A percentile compares a stretch with the other conserved stretches of the same genome.
Evolutionary conservation across 2,797 vertebrate species (phyloP).

Genomic region (Mastacembelus armatus): DNA sequence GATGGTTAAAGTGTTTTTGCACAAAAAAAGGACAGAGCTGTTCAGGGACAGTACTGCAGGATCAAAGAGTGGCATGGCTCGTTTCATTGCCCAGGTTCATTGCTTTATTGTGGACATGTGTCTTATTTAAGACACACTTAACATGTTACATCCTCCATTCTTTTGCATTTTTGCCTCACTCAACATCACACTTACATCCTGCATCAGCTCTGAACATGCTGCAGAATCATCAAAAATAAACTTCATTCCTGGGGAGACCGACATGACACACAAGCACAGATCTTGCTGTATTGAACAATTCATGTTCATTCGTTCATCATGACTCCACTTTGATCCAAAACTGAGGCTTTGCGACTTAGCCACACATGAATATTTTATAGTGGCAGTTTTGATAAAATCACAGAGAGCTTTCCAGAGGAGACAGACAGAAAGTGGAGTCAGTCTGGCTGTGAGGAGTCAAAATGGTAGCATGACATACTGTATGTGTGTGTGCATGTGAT

Average conservation of each 20-base stretch:
- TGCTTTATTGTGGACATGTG: neutral
- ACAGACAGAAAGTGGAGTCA: constrained; percentile 63
- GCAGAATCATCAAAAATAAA: constrained; percentile 1
- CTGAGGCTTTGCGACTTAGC: constrained; percentile 19
- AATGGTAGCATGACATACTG: constrained; percentile 73
- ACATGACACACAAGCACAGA: neutral
- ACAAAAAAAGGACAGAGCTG: too few species aligned
- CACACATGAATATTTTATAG: constrained; percentile 19
- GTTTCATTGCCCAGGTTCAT: neutral
- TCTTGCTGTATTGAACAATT: neutral
- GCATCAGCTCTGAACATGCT: too few species aligned
- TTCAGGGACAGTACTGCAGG: too few species aligned
- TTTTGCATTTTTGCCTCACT: too few species aligned
- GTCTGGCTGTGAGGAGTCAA: constrained; percentile 72
- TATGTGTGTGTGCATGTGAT: constrained; percentile 40
- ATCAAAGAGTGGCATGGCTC: neutral
- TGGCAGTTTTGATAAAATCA: constrained; percentile 37
- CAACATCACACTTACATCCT: too few species aligned
- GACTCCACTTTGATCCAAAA: constrained; percentile 2
- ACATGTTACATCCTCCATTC: too few species aligned
- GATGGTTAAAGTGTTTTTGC: too few species aligned
- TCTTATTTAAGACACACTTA: too few species aligned
- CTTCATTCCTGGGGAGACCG: neutral
- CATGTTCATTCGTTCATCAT: neutral
- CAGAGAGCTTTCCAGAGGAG: constrained; percentile 40